Conservation (phyloP, 2,888 invertebrate genomes). For the Nomada ruficornis region DNA sequence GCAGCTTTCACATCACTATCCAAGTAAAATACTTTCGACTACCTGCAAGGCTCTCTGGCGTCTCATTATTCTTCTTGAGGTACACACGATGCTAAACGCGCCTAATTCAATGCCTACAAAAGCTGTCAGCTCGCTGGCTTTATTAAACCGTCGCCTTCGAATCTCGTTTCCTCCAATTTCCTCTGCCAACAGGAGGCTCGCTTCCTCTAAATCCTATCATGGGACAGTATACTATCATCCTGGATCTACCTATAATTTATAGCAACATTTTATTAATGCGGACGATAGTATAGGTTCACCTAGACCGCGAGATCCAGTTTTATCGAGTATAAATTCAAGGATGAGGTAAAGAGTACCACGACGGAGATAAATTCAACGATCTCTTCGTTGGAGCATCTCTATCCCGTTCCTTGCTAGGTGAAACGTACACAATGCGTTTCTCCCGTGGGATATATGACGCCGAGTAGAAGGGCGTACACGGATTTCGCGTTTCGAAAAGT, state of each 20-base stretch:
- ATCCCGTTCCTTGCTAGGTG: conserved; percentile 2
- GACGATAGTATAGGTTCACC: background rate
- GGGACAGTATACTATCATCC: background rate
- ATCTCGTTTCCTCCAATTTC: background rate
- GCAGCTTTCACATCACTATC: too few relatives aligned
- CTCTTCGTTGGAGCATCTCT: conserved; percentile 4
- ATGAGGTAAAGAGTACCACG: background rate
- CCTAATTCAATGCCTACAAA: too few relatives aligned
- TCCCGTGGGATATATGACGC: conserved; percentile 34
- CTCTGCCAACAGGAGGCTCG: background rate
- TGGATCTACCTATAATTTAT: conserved; percentile 18
- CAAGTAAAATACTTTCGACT: too few relatives aligned
- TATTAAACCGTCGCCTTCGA: background rate
- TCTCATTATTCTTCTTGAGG: too few relatives aligned
- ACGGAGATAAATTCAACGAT: conserved; percentile 51
- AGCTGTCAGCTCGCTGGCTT: too few relatives aligned
- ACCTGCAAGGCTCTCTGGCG: too few relatives aligned
- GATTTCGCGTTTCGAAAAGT: conserved; percentile 64
- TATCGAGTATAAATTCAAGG: conserved; percentile 22
- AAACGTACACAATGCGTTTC: conserved; percentile 42
- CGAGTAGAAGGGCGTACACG: conserved; percentile 47
- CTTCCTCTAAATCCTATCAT: background rate
- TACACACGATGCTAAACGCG: too few relatives aligned
- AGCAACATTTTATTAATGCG: conserved; percentile 3
- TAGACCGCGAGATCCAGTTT: background rate